Evolutionary conservation across 2,113 vertebrate species (phyloP), one percentile per base, ranked within the genome.

Genomic region (Menidia beryllina): DNA sequence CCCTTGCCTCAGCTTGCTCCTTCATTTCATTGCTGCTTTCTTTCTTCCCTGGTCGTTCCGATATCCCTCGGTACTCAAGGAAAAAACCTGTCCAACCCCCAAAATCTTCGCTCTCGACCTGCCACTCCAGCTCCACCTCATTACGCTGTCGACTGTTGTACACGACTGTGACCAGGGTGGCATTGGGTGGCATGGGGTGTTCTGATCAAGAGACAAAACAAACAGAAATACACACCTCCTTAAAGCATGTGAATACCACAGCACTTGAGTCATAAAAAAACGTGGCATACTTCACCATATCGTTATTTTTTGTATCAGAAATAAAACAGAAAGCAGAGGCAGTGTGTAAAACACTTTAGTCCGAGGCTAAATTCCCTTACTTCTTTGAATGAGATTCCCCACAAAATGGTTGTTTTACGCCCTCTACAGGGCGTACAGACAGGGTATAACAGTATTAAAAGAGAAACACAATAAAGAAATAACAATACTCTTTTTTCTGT

Each of bases 91-190:
- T 96, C 60, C 95, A 82, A 27, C 79, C 8, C 43, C 64, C 61
- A 12, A 10, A 27, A 1, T 51, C 60, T n/a, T 95, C 89, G 0
- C 87, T 91, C 8, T 90, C 53, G 0, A 93, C 85, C 54, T 86
- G 74, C 96, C 96, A 96, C 43, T 95, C 94, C 81, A 98, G 58
- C 61, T 94, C 93, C 86, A 97, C 96, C 85, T 97, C 94, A 0
- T 89, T 94, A 25, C 94, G 91, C 0, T 91, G 89, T 3, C 81
- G 91, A 8, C 89, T 92, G 59, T 91, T 96, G 73, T 94, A 94
- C 65, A 89, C 81, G 8, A 88, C 88, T 69, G 65, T 94, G 87
- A 91, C 91, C 82, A 98, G 95, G 58, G 94, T 96, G 24, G 94
- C 94, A 0, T 97, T 97, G 41, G 96, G 96, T 0, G 96, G 95